Base-by-base conservation (phyloP, 2,113 vertebrate genomes). In the Cercocebus atys region DNA sequence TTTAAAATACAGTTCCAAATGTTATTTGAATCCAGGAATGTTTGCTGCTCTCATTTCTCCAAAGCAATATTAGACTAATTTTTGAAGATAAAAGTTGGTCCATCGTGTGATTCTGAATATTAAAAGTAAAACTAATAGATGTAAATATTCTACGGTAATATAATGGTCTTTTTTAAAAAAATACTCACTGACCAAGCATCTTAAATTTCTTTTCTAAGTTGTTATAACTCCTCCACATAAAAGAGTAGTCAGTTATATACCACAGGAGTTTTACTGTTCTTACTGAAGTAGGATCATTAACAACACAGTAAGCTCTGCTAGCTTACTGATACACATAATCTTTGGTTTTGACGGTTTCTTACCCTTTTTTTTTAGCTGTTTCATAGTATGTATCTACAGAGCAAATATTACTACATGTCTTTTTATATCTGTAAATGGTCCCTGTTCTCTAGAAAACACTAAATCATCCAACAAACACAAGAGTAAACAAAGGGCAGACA, bases 21-120 rank as follows among this genome's bases (percentile, higher is more conserved):
- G 35, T 40, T 52, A 0, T 38, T 79, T 90, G 25, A 89, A 80
- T 70, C 30, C 45, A 13, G 13, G 10, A 88, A 88, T 22, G 12
- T 88, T 95, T 88, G 18, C 35, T 83, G 3, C 72, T 92, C 45
- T 92, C 17, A 35, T 79, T 86, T 96, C 45, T 83, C 84, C 86
- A 25, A 96, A 89, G 66, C 16, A 85, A 38, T 40, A 59, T 30
- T 78, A 78, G 12, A 72, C 12, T 72, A 66, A 78, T 59, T 92
- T 32, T 91, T 93, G 23, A 89, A 25, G n/a, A 40, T 88, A 55
- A 61, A 27, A 75, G 8, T 85, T 95, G 66, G 17, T 14, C 7
- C 5, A 68, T 88, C 5, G 6, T 14, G 57, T 94, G 45, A 18
- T 89, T 90, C 93, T 75, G 57, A 84, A 13, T 70, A 1, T 64